Conservation (phyloP, 2,113 vertebrate species). For the Chaenocephalus aceratus region DNA sequence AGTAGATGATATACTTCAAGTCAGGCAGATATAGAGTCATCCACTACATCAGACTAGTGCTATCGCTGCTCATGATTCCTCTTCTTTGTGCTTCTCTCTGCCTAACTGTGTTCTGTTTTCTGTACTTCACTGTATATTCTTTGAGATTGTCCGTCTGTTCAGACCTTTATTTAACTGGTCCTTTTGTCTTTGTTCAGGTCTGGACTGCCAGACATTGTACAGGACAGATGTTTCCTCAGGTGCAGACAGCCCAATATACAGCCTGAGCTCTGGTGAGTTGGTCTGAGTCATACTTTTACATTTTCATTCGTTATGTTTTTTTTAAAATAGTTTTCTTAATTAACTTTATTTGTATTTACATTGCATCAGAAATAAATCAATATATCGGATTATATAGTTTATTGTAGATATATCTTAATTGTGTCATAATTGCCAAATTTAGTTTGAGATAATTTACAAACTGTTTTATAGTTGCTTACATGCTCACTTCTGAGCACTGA, state of each 20-base stretch:
- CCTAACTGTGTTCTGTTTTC: neutral
- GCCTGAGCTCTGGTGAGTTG: constrained; percentile 69
- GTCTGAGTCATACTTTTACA: neutral
- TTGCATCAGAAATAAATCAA: neutral
- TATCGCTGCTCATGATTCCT: neutral
- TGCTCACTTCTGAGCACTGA: neutral
- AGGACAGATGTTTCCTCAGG: constrained; percentile 48
- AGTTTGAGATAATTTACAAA: neutral
- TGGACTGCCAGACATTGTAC: constrained; percentile 75
- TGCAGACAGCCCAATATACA: constrained; percentile 36
- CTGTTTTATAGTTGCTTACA: neutral
- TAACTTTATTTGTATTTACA: neutral
- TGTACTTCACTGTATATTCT: neutral
- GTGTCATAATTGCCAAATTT: neutral
- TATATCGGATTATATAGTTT: neutral
- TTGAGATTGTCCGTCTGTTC: neutral
- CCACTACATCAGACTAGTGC: neutral
- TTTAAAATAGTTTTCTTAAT: neutral
- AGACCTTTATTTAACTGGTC: neutral
- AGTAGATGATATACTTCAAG: neutral
- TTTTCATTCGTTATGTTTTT: neutral
- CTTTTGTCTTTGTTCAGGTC: constrained; percentile 63
- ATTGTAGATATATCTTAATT: neutral
- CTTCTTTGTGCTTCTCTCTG: neutral
- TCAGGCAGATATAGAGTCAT: neutral